Evolutionary conservation across 2,888 invertebrate species (phyloP).

Genomic region (Agonum fuliginosum): DNA sequence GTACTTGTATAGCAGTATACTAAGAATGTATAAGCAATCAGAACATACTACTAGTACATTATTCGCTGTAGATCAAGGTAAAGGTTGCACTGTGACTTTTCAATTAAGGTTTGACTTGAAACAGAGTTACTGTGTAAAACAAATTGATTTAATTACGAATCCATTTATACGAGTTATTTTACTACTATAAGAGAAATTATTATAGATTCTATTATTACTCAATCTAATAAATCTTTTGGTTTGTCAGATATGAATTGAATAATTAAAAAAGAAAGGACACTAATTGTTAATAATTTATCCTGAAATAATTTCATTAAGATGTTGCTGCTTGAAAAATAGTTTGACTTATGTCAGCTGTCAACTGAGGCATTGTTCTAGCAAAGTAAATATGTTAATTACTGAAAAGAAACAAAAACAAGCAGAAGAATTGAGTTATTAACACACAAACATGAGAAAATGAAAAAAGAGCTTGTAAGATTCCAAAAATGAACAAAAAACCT

Average conservation of each 20-base stretch:
- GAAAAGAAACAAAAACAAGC: slow-evolving; percentile 23
- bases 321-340: slow-evolving; percentile 9
- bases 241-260: too few species aligned
- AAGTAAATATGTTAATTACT: slow-evolving; percentile 40
- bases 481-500: slow-evolving; percentile 39
- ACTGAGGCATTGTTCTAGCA: slow-evolving; percentile 31
- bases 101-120: slow-evolving; percentile 45
- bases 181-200: slow-evolving; percentile 49
- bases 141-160: slow-evolving; percentile 46
- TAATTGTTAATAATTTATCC: slow-evolving; percentile 20
- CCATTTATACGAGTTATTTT: slow-evolving; percentile 23
- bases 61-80: slow-evolving; percentile 25
- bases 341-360: slow-evolving; percentile 39
- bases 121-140: slow-evolving; percentile 45
- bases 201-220: too few species aligned
- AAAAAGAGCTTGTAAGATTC: slow-evolving; percentile 31
- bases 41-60: slow-evolving; percentile 5
- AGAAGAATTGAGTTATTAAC: slow-evolving; percentile 53
- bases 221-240: too few species aligned
- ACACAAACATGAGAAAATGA: slow-evolving; percentile 48
- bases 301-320: slow-evolving; percentile 21
- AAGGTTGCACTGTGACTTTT: slow-evolving; percentile 37
- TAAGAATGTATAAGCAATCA: background rate
- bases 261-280: background rate
- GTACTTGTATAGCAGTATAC: background rate